A percentile compares a stretch with the other conserved stretches of the same genome.
These are phyloP conservation scores for Malthinus flaveolus DNA, from an alignment of 2,888 invertebrate species.

Conservation along the genomic window DNA sequence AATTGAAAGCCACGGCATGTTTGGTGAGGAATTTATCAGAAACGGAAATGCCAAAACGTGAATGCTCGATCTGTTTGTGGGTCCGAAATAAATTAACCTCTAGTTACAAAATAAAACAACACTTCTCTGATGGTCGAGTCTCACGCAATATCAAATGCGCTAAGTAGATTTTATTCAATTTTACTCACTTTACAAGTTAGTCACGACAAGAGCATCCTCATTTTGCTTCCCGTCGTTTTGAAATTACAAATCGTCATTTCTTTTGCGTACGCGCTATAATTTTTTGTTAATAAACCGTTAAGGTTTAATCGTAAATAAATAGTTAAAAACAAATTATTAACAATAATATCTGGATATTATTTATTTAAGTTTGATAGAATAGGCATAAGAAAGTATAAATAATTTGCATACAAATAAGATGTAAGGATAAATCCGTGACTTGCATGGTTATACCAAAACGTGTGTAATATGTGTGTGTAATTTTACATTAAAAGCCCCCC, in stretches of 20 bases:
- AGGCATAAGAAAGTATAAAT: slow-evolving; percentile 7
- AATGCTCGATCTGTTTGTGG: too few relatives aligned
- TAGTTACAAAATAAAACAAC: too few relatives aligned
- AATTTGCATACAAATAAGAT: slow-evolving; percentile 15
- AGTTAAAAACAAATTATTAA: slow-evolving; percentile 2
- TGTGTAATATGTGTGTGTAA: slow-evolving; percentile 12
- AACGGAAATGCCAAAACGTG: too few relatives aligned
- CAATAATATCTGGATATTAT: background rate
- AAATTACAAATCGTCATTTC: slow-evolving; percentile 2
- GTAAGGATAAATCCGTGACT: slow-evolving; percentile 12
- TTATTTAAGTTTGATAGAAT: background rate
- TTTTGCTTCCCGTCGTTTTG: slow-evolving; percentile 4
- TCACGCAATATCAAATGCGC: too few relatives aligned
- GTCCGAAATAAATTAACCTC: too few relatives aligned
- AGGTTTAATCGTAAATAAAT: background rate
- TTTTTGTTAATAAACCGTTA: slow-evolving; percentile 1
- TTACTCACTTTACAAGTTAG: slow-evolving; percentile 13
- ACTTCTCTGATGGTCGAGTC: too few relatives aligned
- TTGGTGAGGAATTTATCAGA: too few relatives aligned
- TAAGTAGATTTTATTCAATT: slow-evolving; percentile 5
- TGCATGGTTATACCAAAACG: slow-evolving; percentile 4
- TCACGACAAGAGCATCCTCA: slow-evolving; percentile 7
- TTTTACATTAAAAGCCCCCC: slow-evolving; percentile 9
- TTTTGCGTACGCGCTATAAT: background rate
- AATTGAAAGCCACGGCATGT: too few relatives aligned